Evolutionary conservation across 2,888 invertebrate genomes (phyloP), one percentile per base, ranked within the genome.

Genomic region (Cheilosia urbana): DNA sequence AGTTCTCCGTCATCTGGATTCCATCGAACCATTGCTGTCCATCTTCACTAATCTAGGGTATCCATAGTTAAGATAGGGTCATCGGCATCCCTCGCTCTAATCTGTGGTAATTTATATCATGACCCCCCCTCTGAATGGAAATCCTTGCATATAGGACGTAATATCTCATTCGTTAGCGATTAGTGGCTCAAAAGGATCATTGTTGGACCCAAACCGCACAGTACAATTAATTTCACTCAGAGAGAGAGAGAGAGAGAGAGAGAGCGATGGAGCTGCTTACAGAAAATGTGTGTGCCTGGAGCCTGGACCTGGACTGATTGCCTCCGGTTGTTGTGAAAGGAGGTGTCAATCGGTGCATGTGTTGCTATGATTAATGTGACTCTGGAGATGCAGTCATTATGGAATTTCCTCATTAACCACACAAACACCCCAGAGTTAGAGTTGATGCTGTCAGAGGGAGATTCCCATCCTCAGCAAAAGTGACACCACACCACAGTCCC

Each of bases 401-500:
- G 60, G 58, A 77, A 77, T 77, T 79, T 79, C 49, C 79, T 75
- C 73, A 84, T 79, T 79, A 79, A 63, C 69, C 62, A 58, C 15
- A 40, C 21, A 53, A 24, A 37, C 58, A 66, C 15, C 42, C 37
- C 27, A 27, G 27, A 27, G 27, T 27, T 27, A 24, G 2, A 27
- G 49, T 57, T 2, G 49, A 34, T 30, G 37, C 53, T 66, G 78
- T 78, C 83, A 63, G 27, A 68, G 42, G 51, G 19, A 62, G 42
- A 66, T 78, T 66, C 55, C 55, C 72, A 78, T 66, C 78, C 66
- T 34, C 51, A 11, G n/a, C 9, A 45, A 71, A 60, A 68, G 19
- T 83, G 78, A 84, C 73, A 75, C 58, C 73, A 84, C 73, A 75
- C 58, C 73, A n/a, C n/a, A 62, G 57, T 79, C 63, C 75, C 68